phyloP scores from a whole-genome alignment of 2,113 vertebrate species.

The Grus americana region DNA sequence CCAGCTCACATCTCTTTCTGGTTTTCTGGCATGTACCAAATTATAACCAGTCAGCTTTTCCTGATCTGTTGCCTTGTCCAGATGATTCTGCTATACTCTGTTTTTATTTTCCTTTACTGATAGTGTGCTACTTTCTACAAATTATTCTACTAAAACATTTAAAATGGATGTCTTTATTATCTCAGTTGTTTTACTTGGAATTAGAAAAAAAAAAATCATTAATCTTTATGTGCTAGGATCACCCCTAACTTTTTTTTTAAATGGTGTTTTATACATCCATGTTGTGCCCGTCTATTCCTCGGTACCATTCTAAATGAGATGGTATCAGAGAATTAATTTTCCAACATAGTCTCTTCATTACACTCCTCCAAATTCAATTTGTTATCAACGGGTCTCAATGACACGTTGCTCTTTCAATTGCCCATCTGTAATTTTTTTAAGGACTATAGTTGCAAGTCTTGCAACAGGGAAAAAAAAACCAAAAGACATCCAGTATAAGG shows the following conservation, averaged over 20 bases:
- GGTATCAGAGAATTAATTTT: neutral
- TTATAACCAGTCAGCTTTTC: neutral
- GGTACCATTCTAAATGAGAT: neutral
- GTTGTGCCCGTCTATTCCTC: neutral
- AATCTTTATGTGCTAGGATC: neutral
- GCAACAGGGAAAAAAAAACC: fast-evolving
- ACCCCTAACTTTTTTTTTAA: neutral
- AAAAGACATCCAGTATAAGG: neutral
- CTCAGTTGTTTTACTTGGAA: neutral
- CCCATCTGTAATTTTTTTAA: neutral
- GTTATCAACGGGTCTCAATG: neutral
- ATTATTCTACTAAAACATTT: neutral
- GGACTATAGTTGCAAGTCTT: neutral
- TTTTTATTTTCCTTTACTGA: neutral
- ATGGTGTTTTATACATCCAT: neutral
- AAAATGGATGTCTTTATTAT: neutral
- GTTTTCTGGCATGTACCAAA: neutral
- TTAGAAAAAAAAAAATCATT: neutral
- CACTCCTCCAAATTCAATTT: neutral
- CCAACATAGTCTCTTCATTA: neutral
- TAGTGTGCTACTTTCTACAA: neutral
- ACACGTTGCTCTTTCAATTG: neutral
- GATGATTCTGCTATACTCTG: neutral
- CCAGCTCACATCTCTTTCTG: neutral
- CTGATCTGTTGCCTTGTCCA: neutral